Evolutionary conservation across 2,797 vertebrate genomes (phyloP), one percentile per base, ranked within the genome.

Genomic region (Hoplostethus atlanticus): DNA sequence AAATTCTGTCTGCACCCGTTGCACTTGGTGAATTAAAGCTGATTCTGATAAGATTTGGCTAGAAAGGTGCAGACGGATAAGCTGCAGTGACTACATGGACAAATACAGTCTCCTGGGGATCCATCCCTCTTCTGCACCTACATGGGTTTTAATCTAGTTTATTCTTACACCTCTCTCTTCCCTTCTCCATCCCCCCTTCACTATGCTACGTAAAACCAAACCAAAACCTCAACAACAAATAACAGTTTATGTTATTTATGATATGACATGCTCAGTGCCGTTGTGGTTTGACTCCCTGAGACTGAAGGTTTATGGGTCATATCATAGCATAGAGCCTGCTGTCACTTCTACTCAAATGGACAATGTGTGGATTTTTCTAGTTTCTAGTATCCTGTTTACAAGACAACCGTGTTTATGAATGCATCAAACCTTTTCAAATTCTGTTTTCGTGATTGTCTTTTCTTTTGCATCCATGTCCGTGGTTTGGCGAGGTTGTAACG

Each of bases 71-170:
- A 77, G 10, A 52, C 36, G 61, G 76, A 69, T 52, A 64, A 47
- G 51, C 75, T 62, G 60, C 16, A 34, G 73, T 5, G 15, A 56
- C 57, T 51, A 50, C 16, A 3, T 63, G 61, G 62, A 67, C 25
- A 4, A 68, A 48, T 52, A 47, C 57, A 63, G 75, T 86, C 79
- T 85, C 82, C 77, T 76, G 73, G 75, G 80, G 82, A 85, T 80
- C 77, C 55, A 30, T 60, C 73, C 12, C 48, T 71, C 46, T 0
- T 47, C 4, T 65, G 4, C 28, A 36, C 34, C 10, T 60, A 15
- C 64, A 48, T 62, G 28, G 56, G 70, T 48, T 25, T 70, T 46
- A 72, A 30, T 79, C 55, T 52, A 48, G 0, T 10, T 28, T 31
- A 25, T 64, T 21, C 40, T 25, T 31, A 48, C 44, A 54, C 54